Percentiles rank a stretch among this genome's conserved stretches.
Evolutionary conservation across 2,888 invertebrate genomes (phyloP).

Genomic region (Amaurobius ferox): DNA sequence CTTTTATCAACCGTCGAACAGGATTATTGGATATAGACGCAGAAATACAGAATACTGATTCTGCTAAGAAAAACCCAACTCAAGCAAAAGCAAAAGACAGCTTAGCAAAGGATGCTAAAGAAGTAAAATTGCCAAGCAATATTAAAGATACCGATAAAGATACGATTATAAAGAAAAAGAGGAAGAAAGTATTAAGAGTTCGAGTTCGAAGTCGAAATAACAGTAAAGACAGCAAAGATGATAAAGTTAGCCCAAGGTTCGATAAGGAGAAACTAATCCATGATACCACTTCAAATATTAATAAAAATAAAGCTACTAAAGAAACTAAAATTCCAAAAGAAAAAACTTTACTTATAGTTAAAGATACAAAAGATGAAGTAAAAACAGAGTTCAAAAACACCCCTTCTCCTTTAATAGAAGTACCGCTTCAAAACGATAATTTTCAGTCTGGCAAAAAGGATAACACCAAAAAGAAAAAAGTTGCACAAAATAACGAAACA

Average conservation of each 20-base stretch:
- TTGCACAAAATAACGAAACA: constrained; percentile 4
- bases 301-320: background rate
- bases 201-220: constrained; percentile 16
- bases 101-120: background rate
- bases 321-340: background rate
- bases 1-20: background rate
- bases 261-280: background rate
- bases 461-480: constrained; percentile 20
- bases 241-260: background rate
- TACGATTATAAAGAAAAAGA: constrained; percentile 6
- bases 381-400: background rate
- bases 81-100: background rate
- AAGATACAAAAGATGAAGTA: background rate
- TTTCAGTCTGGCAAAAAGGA: background rate
- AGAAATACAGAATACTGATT: background rate
- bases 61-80: background rate
- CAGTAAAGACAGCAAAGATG: background rate
- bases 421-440: background rate
- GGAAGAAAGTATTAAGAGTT: constrained; percentile 39
- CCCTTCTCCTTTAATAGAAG: too few relatives aligned
- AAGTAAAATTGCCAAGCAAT: background rate
- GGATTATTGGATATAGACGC: background rate
- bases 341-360: background rate
- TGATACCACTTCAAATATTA: background rate
- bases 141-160: background rate